phyloP scores from a whole-genome alignment of 2,113 vertebrate genomes.

The Sclerurus mexicanus region DNA sequence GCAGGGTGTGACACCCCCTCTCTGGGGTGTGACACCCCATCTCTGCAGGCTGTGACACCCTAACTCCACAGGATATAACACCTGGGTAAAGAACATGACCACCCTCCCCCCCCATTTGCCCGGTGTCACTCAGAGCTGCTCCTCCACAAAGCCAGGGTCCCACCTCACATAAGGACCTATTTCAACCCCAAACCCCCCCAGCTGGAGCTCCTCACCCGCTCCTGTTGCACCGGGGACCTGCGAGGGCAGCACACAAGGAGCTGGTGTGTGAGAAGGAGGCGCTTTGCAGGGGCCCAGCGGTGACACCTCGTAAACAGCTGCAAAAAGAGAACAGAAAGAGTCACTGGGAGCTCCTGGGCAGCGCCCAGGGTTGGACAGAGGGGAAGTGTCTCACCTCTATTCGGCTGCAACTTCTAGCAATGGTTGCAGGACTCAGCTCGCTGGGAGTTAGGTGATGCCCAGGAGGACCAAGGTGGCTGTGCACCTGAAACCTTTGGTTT shows the following conservation, averaged over 20 bases:
- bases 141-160: accelerated
- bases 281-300: accelerated
- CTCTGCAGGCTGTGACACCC: background rate
- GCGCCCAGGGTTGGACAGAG: accelerated
- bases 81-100: accelerated
- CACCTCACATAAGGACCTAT: accelerated
- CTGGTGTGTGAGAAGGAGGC: background rate
- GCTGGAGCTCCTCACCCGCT: background rate
- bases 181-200: accelerated
- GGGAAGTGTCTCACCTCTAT: background rate
- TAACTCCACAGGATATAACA: too few species aligned
- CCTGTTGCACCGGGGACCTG: accelerated
- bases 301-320: background rate
- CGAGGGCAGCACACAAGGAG: accelerated
- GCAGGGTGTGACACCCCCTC: background rate
- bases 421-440: background rate
- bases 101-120: accelerated
- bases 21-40: background rate
- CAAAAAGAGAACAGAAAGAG: background rate
- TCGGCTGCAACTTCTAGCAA: background rate
- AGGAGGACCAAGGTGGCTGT: background rate
- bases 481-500: background rate
- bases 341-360: background rate
- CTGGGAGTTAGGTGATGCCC: accelerated
- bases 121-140: background rate